These are phyloP conservation scores for Diabrotica undecimpunctata DNA, from an alignment of 1,140 invertebrate species.

Conservation along the genomic window DNA sequence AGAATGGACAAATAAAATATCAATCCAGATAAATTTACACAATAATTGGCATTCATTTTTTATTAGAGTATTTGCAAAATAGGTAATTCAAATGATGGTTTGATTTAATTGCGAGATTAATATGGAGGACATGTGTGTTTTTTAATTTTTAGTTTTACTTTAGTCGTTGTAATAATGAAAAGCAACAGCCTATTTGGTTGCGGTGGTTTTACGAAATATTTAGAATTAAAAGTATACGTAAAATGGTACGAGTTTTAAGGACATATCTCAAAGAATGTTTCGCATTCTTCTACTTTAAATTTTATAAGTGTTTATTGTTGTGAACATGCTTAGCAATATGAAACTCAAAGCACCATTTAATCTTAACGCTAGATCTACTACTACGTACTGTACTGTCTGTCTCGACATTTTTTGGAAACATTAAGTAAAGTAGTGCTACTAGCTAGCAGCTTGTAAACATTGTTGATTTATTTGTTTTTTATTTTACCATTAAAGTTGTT, in stretches of 20 bases:
- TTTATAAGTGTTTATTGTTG: conserved; percentile 3
- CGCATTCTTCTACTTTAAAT: conserved; percentile 2
- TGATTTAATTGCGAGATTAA: background rate
- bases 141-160: background rate
- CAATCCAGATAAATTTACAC: too few species aligned
- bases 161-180: background rate
- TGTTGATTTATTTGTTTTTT: background rate
- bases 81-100: background rate
- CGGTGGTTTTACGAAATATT: background rate
- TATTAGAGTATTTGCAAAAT: too few species aligned
- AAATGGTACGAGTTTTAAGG: background rate
- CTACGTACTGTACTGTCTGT: background rate
- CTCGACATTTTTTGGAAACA: background rate
- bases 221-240: conserved; percentile 1
- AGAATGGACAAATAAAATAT: too few species aligned
- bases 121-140: background rate
- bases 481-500: background rate
- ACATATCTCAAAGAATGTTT: conserved; percentile 2
- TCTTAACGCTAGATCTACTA: background rate
- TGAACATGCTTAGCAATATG: background rate
- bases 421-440: background rate
- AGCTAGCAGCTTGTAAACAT: conserved; percentile 2
- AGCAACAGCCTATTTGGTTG: background rate
- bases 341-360: background rate
- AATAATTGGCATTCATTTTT: too few species aligned